Percentiles rank a stretch among this genome's conserved stretches.
Evolutionary conservation across 2,797 vertebrate species (phyloP).

Genomic region (Sebastes variabilis): DNA sequence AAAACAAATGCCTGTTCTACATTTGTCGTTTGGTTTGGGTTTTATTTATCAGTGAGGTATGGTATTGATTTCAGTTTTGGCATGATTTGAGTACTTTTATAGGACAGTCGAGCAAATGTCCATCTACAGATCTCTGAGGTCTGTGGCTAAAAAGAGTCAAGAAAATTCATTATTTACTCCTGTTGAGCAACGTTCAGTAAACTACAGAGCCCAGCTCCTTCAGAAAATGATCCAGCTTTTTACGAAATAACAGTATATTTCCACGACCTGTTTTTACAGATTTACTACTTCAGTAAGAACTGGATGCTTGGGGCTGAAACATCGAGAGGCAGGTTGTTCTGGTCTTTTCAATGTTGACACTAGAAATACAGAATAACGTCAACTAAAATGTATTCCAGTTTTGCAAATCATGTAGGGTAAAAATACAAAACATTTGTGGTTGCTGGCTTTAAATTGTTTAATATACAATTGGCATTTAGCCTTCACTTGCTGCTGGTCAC

Average conservation of each 20-base stretch:
- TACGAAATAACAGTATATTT: background rate
- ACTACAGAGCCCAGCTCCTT: background rate
- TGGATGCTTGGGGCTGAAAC: background rate
- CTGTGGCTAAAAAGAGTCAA: background rate
- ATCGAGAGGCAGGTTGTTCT: background rate
- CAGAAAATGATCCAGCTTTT: background rate
- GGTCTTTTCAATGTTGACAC: background rate
- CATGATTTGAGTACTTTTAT: background rate
- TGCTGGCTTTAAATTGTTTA: background rate
- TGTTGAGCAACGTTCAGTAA: background rate
- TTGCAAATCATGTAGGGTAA: background rate
- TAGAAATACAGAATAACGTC: background rate
- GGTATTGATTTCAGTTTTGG: background rate
- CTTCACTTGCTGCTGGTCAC: background rate
- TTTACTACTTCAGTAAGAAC: background rate
- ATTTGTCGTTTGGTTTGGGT: background rate
- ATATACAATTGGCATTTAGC: background rate
- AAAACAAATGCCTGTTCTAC: slow-evolving; percentile 62
- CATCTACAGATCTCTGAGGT: background rate
- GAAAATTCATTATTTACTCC: background rate
- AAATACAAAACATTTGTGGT: background rate
- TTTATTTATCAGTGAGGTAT: background rate
- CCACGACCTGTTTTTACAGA: background rate
- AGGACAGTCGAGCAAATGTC: background rate
- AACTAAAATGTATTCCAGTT: background rate